Evolutionary conservation across 2,888 invertebrate species (phyloP).

Genomic region (Hirtodrosophila histrioides): DNA sequence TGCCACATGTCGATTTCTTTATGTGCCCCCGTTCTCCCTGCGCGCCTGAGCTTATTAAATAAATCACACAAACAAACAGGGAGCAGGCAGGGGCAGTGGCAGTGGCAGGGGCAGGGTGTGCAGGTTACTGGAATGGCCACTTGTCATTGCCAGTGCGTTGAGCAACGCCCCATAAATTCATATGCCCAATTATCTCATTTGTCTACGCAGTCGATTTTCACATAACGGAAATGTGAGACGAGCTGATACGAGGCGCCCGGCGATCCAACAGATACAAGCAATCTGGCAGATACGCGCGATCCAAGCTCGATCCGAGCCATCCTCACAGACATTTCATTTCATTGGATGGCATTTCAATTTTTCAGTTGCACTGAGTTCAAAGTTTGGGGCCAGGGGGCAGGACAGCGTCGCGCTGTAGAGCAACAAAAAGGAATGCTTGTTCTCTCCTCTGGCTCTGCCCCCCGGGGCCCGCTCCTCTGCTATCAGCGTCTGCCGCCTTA

Average conservation of each 20-base stretch:
- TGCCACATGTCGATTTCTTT: constrained; percentile 52
- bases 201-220: constrained; percentile 61
- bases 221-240: constrained; percentile 70
- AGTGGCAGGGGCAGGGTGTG: not conserved
- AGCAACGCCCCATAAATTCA: constrained; percentile 68
- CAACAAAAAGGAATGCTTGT: constrained; percentile 49
- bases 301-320: constrained; percentile 24
- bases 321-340: constrained; percentile 72
- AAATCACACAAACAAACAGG: constrained; percentile 58
- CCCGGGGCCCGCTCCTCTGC: constrained; percentile 4
- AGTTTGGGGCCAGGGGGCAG: constrained; percentile 13
- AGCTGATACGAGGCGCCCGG: constrained; percentile 13
- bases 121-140: constrained; percentile 42
- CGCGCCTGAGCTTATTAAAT: constrained; percentile 64
- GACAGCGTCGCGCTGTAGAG: too few species aligned
- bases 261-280: constrained; percentile 2
- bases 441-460: constrained; percentile 8
- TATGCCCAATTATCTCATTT: constrained; percentile 81
- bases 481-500: constrained; percentile 55
- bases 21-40: constrained; percentile 32
- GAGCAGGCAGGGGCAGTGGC: not conserved
- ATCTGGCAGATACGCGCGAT: constrained; percentile 5
- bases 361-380: constrained; percentile 39
- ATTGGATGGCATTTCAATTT: constrained; percentile 64
- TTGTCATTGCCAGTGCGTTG: constrained; percentile 51